These are phyloP conservation scores for Rhea americana DNA, from an alignment of 2,113 vertebrate genomes.

Conservation along the genomic window DNA sequence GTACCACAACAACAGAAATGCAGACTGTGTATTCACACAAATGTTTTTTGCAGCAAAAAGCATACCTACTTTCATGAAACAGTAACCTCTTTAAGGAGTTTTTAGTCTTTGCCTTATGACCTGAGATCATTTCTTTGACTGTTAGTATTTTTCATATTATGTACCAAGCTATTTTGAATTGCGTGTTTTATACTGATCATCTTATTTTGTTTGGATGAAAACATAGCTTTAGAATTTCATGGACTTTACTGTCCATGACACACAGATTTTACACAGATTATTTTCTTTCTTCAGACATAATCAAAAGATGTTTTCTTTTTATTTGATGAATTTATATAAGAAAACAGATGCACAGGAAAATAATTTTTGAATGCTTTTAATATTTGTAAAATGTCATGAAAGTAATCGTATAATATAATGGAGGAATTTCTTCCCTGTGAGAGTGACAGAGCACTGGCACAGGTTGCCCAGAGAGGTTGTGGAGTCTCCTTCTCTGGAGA, in stretches of 20 bases:
- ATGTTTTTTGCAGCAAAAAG: background rate
- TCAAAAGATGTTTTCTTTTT: background rate
- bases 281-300: background rate
- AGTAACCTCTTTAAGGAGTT: background rate
- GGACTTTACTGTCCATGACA: background rate
- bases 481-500: too few species aligned
- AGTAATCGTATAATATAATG: background rate
- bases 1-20: background rate
- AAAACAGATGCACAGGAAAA: background rate
- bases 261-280: background rate
- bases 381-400: background rate
- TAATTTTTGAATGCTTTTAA: background rate
- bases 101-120: background rate
- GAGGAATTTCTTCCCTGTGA: too few species aligned
- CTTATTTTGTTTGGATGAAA: conserved; percentile 1
- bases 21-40: background rate
- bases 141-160: background rate
- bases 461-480: too few species aligned
- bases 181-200: background rate
- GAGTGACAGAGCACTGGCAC: too few species aligned
- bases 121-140: background rate
- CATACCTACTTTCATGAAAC: background rate
- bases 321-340: background rate
- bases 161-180: background rate
- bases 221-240: background rate